A percentile compares a stretch with the other conserved stretches of the same genome.
These are phyloP conservation scores for Malacoctenus gilli DNA, from an alignment of 2,797 vertebrate genomes.

Conservation along the genomic window DNA sequence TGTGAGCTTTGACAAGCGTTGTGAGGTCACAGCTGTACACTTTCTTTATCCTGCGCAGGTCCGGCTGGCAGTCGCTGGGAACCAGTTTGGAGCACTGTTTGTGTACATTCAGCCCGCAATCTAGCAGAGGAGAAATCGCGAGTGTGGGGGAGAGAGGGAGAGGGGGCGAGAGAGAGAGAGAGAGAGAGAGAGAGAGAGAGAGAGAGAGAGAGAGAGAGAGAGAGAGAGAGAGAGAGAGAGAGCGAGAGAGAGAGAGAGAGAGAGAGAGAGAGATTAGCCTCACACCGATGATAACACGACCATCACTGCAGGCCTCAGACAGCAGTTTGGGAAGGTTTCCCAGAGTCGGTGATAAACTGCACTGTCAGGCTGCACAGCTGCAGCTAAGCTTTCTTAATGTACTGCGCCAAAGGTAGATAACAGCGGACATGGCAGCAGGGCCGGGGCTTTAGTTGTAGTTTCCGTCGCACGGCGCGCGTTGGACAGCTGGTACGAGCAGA, in stretches of 20 bases:
- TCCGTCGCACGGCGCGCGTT: slow-evolving; percentile 30
- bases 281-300: slow-evolving; percentile 45
- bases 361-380: slow-evolving; percentile 51
- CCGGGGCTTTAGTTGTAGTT: slow-evolving; percentile 41
- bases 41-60: slow-evolving; percentile 96
- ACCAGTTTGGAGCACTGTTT: slow-evolving; percentile 98
- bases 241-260: neutral
- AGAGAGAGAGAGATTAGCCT: slow-evolving; percentile 46
- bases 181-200: slow-evolving; percentile 6
- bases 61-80: slow-evolving; percentile 97
- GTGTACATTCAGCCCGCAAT: slow-evolving; percentile 97
- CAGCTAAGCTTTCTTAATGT: slow-evolving; percentile 43
- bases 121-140: slow-evolving; percentile 72
- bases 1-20: slow-evolving; percentile 97
- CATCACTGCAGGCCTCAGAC: slow-evolving; percentile 49
- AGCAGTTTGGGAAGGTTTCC: slow-evolving; percentile 53
- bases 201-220: slow-evolving; percentile 25
- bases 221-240: slow-evolving; percentile 1
- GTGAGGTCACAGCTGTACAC: slow-evolving; percentile 98
- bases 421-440: slow-evolving; percentile 29
- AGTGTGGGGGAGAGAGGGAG: slow-evolving; percentile 19
- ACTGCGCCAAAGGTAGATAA: slow-evolving; percentile 52
- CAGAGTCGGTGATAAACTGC: slow-evolving; percentile 56
- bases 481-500: slow-evolving; percentile 45
- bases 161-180: neutral